These are phyloP conservation scores for Caenorhabditis parvicauda DNA, from an alignment of 2,888 invertebrate species.

Conservation along the genomic window DNA sequence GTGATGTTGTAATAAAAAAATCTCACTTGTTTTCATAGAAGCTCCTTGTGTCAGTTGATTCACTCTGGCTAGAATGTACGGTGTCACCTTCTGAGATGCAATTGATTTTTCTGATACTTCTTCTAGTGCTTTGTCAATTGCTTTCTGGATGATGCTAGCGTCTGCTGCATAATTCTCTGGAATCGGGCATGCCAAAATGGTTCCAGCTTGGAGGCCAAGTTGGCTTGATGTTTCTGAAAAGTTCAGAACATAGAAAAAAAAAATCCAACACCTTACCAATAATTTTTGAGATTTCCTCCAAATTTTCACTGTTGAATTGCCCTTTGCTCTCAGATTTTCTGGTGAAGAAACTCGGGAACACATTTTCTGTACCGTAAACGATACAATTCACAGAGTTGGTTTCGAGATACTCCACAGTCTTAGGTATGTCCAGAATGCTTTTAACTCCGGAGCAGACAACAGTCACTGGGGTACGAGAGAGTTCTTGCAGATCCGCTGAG, in stretches of 20 bases:
- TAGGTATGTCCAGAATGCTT: constrained; percentile 90
- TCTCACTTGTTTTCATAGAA: constrained; percentile 79
- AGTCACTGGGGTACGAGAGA: constrained; percentile 81
- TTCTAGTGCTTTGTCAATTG: constrained; percentile 74
- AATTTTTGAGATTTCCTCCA: constrained; percentile 75
- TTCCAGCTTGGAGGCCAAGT: constrained; percentile 65
- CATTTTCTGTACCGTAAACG: constrained; percentile 71
- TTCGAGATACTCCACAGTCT: constrained; percentile 90
- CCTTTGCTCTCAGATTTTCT: constrained; percentile 74
- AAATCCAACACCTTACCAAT: constrained; percentile 64
- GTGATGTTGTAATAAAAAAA: background rate
- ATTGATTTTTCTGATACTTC: constrained; percentile 69
- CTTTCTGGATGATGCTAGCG: constrained; percentile 70
- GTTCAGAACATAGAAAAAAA: background rate
- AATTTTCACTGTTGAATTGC: constrained; percentile 72
- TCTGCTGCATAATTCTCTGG: constrained; percentile 70
- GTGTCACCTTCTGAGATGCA: constrained; percentile 84
- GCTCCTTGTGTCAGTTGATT: constrained; percentile 78
- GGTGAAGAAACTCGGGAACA: constrained; percentile 93
- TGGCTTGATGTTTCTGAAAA: constrained; percentile 49
- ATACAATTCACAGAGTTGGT: constrained; percentile 90
- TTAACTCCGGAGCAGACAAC: constrained; percentile 95
- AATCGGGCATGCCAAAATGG: constrained; percentile 86
- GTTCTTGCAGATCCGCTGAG: constrained; percentile 88
- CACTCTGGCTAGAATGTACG: constrained; percentile 80